Conservation (phyloP, 2,888 invertebrate species). For the Patella depressa region DNA sequence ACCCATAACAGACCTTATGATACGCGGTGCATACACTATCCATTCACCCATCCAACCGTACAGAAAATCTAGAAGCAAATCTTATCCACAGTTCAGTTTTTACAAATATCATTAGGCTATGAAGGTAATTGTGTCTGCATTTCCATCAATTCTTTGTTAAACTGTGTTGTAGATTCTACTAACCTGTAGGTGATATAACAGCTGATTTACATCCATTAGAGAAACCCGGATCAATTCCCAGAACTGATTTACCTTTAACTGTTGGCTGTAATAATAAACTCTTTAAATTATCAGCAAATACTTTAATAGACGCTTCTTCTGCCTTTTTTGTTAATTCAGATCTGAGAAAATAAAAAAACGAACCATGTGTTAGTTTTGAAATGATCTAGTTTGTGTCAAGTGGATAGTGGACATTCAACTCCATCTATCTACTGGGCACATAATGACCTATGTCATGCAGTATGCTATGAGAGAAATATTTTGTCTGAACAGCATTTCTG, state of each 20-base stretch:
- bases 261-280: slow-evolving; percentile 86
- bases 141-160: too few species aligned
- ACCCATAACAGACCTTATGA: too few species aligned
- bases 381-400: too few species aligned
- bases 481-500: too few species aligned
- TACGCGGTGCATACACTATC: too few species aligned
- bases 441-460: neutral
- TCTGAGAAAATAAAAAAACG: slow-evolving; percentile 76
- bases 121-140: too few species aligned
- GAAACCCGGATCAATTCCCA: slow-evolving; percentile 93
- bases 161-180: neutral
- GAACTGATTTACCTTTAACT: slow-evolving; percentile 80
- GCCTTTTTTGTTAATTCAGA: slow-evolving; percentile 82
- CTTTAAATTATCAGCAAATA: slow-evolving; percentile 88
- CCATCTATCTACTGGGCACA: neutral
- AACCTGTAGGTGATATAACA: slow-evolving; percentile 75
- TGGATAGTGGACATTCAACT: neutral
- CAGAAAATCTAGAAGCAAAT: too few species aligned
- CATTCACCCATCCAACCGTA: too few species aligned
- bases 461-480: too few species aligned
- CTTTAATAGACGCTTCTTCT: slow-evolving; percentile 86
- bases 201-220: slow-evolving; percentile 91
- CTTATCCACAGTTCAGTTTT: too few species aligned
- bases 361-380: slow-evolving; percentile 67
- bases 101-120: too few species aligned